phyloP scores from a whole-genome alignment of 1,140 invertebrate genomes.

The Drosophila biarmipes region DNA sequence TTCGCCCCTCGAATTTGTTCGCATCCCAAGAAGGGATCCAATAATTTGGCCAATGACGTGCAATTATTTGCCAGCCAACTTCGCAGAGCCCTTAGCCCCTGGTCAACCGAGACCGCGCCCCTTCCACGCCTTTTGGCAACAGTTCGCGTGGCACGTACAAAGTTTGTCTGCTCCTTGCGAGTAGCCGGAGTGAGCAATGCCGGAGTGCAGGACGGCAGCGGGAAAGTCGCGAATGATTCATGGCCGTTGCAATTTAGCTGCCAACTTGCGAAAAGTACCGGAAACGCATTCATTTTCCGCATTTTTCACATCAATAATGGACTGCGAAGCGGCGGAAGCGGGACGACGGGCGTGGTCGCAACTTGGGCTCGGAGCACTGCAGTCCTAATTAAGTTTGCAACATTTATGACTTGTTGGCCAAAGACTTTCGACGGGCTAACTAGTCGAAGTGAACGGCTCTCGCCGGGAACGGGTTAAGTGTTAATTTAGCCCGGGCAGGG shows the following conservation, averaged over 20 bases:
- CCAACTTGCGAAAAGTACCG: constrained; percentile 81
- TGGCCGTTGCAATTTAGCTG: constrained; percentile 78
- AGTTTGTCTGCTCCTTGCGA: constrained; percentile 68
- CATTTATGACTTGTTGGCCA: constrained; percentile 76
- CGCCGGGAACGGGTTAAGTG: constrained; percentile 1
- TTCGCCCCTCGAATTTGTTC: background rate
- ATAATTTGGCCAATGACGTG: constrained; percentile 79
- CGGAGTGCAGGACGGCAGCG: constrained; percentile 24
- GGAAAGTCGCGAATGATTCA: constrained; percentile 63
- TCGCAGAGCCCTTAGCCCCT: constrained; percentile 32
- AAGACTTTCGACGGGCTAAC: constrained; percentile 11
- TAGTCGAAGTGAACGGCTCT: constrained; percentile 2
- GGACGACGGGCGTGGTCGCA: background rate
- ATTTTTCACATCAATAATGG: constrained; percentile 83
- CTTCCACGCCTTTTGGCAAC: constrained; percentile 17
- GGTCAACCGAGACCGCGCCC: background rate
- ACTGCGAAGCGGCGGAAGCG: constrained; percentile 31
- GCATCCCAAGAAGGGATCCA: constrained; percentile 15
- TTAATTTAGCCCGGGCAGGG: constrained; percentile 1
- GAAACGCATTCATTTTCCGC: constrained; percentile 82
- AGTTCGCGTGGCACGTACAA: constrained; percentile 70
- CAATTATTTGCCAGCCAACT: constrained; percentile 73
- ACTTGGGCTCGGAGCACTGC: constrained; percentile 17
- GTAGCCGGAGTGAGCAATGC: constrained; percentile 46
- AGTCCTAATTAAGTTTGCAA: constrained; percentile 76